phyloP scores from a whole-genome alignment of 2,113 vertebrate species.

The Chaenocephalus aceratus region DNA sequence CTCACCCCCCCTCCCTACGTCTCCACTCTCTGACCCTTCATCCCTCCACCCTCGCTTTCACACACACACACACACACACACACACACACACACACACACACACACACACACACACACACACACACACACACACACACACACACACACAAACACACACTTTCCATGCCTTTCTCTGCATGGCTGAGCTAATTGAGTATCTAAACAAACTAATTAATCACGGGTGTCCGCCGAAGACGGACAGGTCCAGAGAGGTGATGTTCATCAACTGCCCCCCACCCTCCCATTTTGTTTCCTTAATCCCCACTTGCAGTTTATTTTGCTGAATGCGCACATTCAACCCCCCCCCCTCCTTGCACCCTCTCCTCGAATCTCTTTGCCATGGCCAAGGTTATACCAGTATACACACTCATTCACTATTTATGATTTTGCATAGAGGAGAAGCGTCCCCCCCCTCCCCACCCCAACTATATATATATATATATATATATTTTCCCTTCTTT shows the following conservation, averaged over 20 bases:
- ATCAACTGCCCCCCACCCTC: constrained; percentile 85
- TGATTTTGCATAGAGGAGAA: constrained; percentile 98
- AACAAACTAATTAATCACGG: constrained; percentile 99
- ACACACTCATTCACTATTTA: constrained; percentile 99
- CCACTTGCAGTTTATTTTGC: constrained; percentile 90
- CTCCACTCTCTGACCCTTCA: constrained; percentile 46
- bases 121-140: constrained; percentile 19
- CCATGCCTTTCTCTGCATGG: constrained; percentile 88
- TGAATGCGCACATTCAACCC: constrained; percentile 89
- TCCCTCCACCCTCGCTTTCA: constrained; percentile 50
- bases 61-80: too few relatives aligned
- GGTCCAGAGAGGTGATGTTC: constrained; percentile 96
- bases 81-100: background rate
- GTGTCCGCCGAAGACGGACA: constrained; percentile 92
- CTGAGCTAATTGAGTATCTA: constrained; percentile 96
- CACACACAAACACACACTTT: constrained; percentile 2
- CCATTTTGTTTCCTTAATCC: constrained; percentile 93
- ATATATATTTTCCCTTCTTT: constrained; percentile 3
- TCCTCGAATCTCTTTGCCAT: constrained; percentile 89
- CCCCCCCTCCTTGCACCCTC: constrained; percentile 42
- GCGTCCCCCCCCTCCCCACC: constrained; percentile 38
- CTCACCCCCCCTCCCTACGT: constrained; percentile 35
- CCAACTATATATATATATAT: background rate
- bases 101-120: background rate
- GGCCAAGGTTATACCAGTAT: constrained; percentile 96